Conservation (phyloP, 2,113 vertebrate species). For the Lepus americanus region DNA sequence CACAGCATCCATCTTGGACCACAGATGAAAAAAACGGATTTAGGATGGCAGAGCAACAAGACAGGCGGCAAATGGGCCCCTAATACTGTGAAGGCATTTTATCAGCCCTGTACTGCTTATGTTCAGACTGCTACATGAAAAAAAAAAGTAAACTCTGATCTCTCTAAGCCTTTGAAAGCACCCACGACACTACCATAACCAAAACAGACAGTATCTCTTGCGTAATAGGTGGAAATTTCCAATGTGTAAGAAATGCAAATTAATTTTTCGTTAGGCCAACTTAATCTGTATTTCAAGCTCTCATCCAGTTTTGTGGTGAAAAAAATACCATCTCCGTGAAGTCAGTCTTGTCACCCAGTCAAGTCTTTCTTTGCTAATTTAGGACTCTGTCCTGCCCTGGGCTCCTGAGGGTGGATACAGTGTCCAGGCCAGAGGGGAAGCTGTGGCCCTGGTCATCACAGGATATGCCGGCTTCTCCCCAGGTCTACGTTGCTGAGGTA, state of each 20-base stretch:
- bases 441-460: background rate
- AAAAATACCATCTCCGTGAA: background rate
- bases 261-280: background rate
- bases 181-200: background rate
- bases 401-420: background rate
- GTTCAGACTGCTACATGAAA: background rate
- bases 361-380: background rate
- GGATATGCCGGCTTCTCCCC: background rate
- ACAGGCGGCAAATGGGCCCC: background rate
- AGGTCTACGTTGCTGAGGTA: background rate
- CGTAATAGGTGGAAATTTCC: background rate
- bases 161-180: slow-evolving; percentile 33
- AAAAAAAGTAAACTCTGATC: background rate
- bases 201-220: background rate
- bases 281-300: slow-evolving; percentile 60
- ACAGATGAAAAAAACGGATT: background rate
- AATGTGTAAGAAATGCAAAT: background rate
- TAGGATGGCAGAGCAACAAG: background rate
- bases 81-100: background rate
- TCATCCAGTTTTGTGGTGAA: background rate
- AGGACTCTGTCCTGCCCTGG: background rate
- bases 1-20: background rate
- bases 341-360: background rate
- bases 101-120: background rate
- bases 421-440: background rate